phyloP scores from a whole-genome alignment of 37 sponge, comb jelly and placozoan species.

The Agelas oroides region DNA sequence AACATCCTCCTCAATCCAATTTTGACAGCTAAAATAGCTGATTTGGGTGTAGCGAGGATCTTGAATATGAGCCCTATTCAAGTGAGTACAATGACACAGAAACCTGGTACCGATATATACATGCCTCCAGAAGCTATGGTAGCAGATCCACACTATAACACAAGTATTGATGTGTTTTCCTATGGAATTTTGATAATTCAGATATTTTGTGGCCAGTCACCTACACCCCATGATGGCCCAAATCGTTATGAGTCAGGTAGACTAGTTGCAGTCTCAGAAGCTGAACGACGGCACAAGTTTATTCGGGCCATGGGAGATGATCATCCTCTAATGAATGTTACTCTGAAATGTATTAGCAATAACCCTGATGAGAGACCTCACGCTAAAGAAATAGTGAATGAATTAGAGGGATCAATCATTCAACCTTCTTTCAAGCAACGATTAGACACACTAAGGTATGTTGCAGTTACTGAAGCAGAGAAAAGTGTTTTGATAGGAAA shows the following conservation, averaged over 20 bases:
- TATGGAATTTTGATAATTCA: conserved; percentile 36
- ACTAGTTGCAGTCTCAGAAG: conserved; percentile 41
- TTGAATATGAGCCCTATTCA: conserved; percentile 31
- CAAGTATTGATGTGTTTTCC: conserved; percentile 38
- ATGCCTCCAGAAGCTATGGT: conserved; percentile 54
- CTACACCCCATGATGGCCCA: conserved; percentile 2
- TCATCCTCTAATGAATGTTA: conserved; percentile 34
- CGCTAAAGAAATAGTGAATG: conserved; percentile 10
- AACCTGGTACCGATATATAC: conserved; percentile 28
- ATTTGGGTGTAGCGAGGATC: conserved; percentile 37
- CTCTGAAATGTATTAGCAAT: conserved; percentile 31
- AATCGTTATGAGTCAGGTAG: conserved; percentile 10
- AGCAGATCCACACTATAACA: conserved; percentile 23
- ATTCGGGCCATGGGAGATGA: conserved; percentile 10
- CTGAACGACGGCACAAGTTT: conserved; percentile 33
- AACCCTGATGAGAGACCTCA: conserved; percentile 29
- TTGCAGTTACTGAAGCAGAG: conserved; percentile 22
- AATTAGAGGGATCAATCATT: background rate
- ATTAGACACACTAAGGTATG: background rate
- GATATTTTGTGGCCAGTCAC: conserved; percentile 26
- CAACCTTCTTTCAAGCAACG: conserved; percentile 16
- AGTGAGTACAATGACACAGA: conserved; percentile 22
- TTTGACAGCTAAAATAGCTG: conserved; percentile 43
- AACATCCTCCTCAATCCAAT: conserved; percentile 41
- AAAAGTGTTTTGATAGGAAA: conserved; percentile 5